phyloP scores from a whole-genome alignment of 2,113 vertebrate genomes.

The Nothobranchius kuhntae region DNA sequence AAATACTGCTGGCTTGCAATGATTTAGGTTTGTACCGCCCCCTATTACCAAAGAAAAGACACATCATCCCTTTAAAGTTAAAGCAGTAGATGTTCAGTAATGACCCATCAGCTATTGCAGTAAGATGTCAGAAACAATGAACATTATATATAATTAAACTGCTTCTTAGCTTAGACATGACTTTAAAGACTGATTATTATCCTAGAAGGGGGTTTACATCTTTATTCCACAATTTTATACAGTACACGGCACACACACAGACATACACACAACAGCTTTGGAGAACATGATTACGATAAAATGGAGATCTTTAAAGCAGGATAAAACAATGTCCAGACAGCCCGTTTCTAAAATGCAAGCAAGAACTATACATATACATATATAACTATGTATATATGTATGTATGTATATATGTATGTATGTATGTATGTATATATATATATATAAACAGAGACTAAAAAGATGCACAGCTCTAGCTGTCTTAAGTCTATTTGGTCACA shows the following conservation, averaged over 20 bases:
- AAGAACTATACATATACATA: neutral
- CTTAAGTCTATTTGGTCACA: conserved; percentile 46
- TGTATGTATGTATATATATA: no score
- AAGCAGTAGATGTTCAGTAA: no score
- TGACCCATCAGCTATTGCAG: no score
- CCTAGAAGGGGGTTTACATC: conserved; percentile 1
- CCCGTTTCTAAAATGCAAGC: neutral
- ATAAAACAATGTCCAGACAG: neutral
- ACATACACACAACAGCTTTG: conserved; percentile 24
- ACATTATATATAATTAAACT: no score
- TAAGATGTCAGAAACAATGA: no score
- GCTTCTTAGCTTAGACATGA: neutral
- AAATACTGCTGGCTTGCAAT: no score
- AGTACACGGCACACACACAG: conserved; percentile 44
- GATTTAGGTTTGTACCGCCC: no score
- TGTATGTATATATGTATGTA: no score
- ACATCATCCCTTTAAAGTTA: no score
- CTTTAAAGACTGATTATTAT: neutral
- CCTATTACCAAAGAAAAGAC: no score
- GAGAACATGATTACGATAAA: conserved; percentile 29
- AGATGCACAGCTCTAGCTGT: conserved; percentile 6
- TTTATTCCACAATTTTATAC: conserved; percentile 68
- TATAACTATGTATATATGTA: no score
- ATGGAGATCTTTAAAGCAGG: neutral
- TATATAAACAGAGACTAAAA: neutral